phyloP scores from a whole-genome alignment of 2,113 vertebrate species.

The Mirounga angustirostris region DNA sequence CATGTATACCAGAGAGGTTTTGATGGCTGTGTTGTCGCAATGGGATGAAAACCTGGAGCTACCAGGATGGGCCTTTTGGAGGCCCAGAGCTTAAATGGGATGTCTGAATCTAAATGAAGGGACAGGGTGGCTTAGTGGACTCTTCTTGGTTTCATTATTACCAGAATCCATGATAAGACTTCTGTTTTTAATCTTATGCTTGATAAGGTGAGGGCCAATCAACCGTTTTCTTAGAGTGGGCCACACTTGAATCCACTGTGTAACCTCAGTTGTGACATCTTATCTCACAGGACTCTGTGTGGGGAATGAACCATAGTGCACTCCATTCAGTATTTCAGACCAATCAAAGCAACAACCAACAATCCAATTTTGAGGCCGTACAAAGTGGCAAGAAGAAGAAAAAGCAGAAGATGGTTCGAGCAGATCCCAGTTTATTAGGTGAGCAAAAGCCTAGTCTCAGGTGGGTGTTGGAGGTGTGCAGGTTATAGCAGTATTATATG shows the following conservation, averaged over 20 bases:
- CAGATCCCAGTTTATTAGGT: conserved; percentile 99
- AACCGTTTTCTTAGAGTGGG: not conserved
- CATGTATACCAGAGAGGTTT: not conserved
- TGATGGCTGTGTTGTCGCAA: not conserved
- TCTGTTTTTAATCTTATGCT: not conserved
- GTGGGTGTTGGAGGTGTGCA: fast-evolving
- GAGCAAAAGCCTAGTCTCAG: conserved; percentile 56
- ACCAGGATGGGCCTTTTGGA: not conserved
- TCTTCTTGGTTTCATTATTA: not conserved
- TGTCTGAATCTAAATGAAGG: not conserved
- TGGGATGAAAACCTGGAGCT: not conserved
- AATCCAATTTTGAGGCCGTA: conserved; percentile 96
- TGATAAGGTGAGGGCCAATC: not conserved
- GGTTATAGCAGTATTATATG: no score
- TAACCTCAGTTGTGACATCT: conserved; percentile 28
- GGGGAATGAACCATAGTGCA: conserved; percentile 93
- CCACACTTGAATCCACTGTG: fast-evolving
- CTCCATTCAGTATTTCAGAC: conserved; percentile 94
- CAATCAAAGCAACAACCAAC: conserved; percentile 95
- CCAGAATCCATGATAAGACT: not conserved
- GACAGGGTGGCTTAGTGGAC: not conserved
- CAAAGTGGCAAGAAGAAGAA: conserved; percentile 99
- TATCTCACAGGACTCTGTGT: conserved; percentile 93
- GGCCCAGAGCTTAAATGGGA: not conserved
- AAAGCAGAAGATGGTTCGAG: conserved; percentile 99